These are phyloP conservation scores for Ahaetulla prasina DNA, from an alignment of 2,113 vertebrate species.

Conservation along the genomic window DNA sequence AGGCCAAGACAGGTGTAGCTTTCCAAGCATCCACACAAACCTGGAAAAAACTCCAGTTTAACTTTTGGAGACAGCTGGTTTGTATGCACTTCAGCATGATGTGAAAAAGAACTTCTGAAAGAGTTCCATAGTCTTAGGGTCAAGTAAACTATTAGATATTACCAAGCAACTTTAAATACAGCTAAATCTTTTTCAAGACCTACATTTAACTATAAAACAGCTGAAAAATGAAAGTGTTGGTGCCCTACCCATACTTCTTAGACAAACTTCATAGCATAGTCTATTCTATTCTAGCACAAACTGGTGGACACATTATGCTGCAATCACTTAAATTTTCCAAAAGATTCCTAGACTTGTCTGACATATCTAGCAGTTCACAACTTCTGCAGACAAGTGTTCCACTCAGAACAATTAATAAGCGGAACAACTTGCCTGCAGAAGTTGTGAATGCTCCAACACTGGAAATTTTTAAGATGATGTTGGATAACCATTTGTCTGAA, in stretches of 20 bases:
- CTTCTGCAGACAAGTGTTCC: no score
- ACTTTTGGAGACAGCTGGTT: neutral
- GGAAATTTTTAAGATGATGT: no score
- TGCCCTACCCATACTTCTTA: neutral
- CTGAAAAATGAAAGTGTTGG: neutral
- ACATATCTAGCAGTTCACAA: neutral
- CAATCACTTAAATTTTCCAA: neutral
- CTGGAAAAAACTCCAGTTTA: neutral
- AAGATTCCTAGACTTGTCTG: neutral
- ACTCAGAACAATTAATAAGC: no score
- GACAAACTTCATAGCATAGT: neutral
- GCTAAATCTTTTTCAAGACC: neutral
- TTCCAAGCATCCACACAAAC: neutral
- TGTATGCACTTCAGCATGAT: neutral
- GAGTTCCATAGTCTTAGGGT: neutral
- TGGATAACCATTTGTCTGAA: no score
- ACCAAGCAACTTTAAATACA: neutral
- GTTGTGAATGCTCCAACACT: no score
- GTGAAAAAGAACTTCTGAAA: neutral
- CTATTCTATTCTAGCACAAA: neutral
- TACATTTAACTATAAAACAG: neutral
- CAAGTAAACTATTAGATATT: neutral
- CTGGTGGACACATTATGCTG: no score
- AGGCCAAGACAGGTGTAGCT: neutral
- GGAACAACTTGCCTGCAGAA: no score